Conservation (phyloP, 2,113 vertebrate genomes). For the human region GRCh38 chrX:113205501-113206000, state of each 20-base stretch:
- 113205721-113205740: background rate
- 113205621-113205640: background rate
- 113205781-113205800: background rate
- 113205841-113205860: constrained; percentile 12
- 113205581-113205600: background rate
- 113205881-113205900: background rate
- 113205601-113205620: background rate
- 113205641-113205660: background rate
- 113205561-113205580: background rate
- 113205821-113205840: background rate
- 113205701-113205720: background rate
- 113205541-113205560: background rate
- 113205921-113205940: background rate
- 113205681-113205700: background rate
- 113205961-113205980: background rate
- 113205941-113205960: background rate
- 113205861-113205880: background rate
- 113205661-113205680: background rate
- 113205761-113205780: background rate
- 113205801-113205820: background rate
- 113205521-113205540: background rate
- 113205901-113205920: background rate
- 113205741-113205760: background rate
- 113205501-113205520: background rate
- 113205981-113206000: background rate